Evolutionary conservation across 1,140 invertebrate species (phyloP).

Genomic region (Lanistes nyassanus): DNA sequence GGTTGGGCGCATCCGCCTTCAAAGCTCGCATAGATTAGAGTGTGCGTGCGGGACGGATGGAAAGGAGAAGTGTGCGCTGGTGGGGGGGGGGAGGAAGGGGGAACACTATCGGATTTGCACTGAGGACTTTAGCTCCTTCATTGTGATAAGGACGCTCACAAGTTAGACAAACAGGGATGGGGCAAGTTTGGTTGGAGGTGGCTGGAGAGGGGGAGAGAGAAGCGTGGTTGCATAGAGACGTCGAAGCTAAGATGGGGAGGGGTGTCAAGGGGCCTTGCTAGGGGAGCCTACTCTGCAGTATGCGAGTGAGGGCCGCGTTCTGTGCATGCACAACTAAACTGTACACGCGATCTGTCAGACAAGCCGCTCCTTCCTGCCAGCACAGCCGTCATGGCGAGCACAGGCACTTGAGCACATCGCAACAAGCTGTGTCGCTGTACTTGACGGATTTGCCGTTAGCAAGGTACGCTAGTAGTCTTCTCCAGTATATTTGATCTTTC

Average conservation of each 20-base stretch:
- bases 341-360: no score
- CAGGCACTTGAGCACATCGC: no score
- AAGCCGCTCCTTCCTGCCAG: no score
- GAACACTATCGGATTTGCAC: no score
- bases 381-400: no score
- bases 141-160: constrained; percentile 21
- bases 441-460: no score
- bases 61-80: not conserved
- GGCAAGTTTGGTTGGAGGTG: not conserved
- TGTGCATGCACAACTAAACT: no score
- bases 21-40: not conserved
- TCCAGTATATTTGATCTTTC: no score
- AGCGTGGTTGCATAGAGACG: not conserved
- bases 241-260: not conserved
- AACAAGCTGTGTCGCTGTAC: no score
- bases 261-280: not conserved
- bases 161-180: constrained; percentile 9
- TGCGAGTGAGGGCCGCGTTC: no score
- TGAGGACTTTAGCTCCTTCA: constrained; percentile 12
- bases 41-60: not conserved
- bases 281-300: no score
- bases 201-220: constrained; percentile 1
- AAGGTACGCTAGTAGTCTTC: no score
- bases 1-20: not conserved
- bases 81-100: not conserved